A percentile compares a stretch with the other conserved stretches of the same genome.
phyloP scores from a whole-genome alignment of 2,797 vertebrate genomes.

The Bryconaethiops microstoma region DNA sequence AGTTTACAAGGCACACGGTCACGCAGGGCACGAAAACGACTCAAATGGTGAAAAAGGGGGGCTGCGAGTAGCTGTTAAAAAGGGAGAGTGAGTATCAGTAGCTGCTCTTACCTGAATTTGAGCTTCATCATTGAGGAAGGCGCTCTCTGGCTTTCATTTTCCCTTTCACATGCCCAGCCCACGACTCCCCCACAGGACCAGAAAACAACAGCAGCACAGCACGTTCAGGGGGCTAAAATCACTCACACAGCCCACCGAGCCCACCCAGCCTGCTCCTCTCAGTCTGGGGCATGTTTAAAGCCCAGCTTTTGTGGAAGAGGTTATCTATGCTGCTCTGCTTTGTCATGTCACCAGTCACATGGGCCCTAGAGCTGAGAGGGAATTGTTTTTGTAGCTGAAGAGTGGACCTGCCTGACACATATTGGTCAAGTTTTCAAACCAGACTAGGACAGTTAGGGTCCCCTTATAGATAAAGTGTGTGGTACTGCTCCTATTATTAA shows the following conservation, averaged over 20 bases:
- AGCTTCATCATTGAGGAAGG: conserved; percentile 60
- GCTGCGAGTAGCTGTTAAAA: no score
- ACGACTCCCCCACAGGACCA: conserved; percentile 34
- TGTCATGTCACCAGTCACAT: background rate
- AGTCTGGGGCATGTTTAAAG: conserved; percentile 12
- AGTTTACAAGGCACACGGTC: background rate
- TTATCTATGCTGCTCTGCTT: background rate
- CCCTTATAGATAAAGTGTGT: no score
- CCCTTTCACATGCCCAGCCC: conserved; percentile 68
- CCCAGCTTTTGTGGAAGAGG: background rate
- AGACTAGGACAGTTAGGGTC: background rate
- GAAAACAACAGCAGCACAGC: background rate
- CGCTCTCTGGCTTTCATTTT: conserved; percentile 77
- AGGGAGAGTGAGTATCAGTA: background rate
- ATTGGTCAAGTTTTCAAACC: background rate
- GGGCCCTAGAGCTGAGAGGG: background rate
- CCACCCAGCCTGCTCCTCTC: background rate
- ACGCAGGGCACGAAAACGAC: background rate
- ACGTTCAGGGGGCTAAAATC: background rate
- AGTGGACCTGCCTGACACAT: background rate
- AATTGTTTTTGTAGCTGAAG: background rate
- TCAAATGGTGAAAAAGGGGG: background rate
- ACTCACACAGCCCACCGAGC: conserved; percentile 27
- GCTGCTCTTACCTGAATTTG: conserved; percentile 60
- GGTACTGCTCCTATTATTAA: no score